Percentiles rank a stretch among this genome's conserved stretches.
Conservation (phyloP, 2,888 invertebrate species). For the Cinara cedri region DNA sequence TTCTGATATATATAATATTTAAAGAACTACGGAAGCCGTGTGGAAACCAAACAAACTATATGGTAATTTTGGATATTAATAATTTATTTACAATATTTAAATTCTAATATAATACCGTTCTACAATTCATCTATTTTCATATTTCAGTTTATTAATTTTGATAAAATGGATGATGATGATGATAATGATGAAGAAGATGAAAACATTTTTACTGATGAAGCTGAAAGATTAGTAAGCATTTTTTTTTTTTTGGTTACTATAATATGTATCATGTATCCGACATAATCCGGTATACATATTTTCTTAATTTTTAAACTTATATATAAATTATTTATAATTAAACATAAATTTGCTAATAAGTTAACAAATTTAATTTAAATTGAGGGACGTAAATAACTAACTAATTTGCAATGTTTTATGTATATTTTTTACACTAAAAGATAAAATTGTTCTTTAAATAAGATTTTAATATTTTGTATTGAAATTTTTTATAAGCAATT, state of each 20-base stretch:
- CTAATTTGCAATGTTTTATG: background rate
- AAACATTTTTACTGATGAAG: slow-evolving; percentile 47
- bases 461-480: background rate
- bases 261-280: too few species aligned
- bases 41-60: slow-evolving; percentile 67
- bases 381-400: too few species aligned
- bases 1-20: slow-evolving; percentile 69
- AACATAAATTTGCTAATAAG: background rate
- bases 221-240: slow-evolving; percentile 38
- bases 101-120: background rate
- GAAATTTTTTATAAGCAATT: background rate
- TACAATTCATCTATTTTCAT: background rate
- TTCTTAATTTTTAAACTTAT: background rate
- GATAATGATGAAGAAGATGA: slow-evolving; percentile 25
- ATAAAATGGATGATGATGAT: slow-evolving; percentile 34
- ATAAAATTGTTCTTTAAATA: background rate
- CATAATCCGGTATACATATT: too few species aligned
- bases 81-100: background rate
- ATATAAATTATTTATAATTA: background rate
- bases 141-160: slow-evolving; percentile 49
- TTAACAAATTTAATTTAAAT: background rate
- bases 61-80: slow-evolving; percentile 65
- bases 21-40: slow-evolving; percentile 78
- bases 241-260: background rate
- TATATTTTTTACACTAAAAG: background rate